Conservation (phyloP, 2,888 invertebrate species). For the Drosophila demipolita region DNA sequence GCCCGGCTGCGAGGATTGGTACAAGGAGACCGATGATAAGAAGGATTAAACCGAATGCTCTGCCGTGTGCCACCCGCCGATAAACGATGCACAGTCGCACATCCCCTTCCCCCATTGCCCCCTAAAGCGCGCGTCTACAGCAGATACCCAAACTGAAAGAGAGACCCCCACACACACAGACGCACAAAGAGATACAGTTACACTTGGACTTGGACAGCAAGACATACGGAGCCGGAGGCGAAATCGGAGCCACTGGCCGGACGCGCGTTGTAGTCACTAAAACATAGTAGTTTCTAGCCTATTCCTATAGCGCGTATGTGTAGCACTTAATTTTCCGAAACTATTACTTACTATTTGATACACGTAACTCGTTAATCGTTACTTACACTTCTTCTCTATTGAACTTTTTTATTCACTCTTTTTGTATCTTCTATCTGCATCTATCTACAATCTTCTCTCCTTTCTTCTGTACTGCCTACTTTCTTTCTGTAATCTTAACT, state of each 20-base stretch:
- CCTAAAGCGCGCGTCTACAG: conserved; percentile 46
- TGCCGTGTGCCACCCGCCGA: conserved; percentile 44
- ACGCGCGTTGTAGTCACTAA: conserved; percentile 75
- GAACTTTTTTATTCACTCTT: conserved; percentile 2
- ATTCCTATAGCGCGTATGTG: conserved; percentile 68
- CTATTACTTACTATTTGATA: not conserved
- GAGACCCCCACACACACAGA: conserved; percentile 7
- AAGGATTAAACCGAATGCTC: conserved; percentile 72
- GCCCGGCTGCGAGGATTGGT: conserved; percentile 96
- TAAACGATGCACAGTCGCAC: conserved; percentile 19
- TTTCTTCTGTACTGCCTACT: not conserved
- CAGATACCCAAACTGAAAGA: conserved; percentile 29
- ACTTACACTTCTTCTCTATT: not conserved
- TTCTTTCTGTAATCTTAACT: conserved; percentile 12
- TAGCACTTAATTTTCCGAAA: conserved; percentile 40
- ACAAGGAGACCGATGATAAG: conserved; percentile 91
- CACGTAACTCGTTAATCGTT: conserved; percentile 6
- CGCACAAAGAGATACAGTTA: conserved; percentile 15
- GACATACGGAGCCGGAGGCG: conserved; percentile 8
- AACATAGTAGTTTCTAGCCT: conserved; percentile 71
- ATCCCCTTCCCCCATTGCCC: not conserved
- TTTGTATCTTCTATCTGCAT: not conserved
- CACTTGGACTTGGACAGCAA: conserved; percentile 27
- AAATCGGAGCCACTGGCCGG: conserved; percentile 23
- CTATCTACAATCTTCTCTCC: not conserved